phyloP scores from a whole-genome alignment of 2,113 vertebrate species.

The Anoura caudifer region DNA sequence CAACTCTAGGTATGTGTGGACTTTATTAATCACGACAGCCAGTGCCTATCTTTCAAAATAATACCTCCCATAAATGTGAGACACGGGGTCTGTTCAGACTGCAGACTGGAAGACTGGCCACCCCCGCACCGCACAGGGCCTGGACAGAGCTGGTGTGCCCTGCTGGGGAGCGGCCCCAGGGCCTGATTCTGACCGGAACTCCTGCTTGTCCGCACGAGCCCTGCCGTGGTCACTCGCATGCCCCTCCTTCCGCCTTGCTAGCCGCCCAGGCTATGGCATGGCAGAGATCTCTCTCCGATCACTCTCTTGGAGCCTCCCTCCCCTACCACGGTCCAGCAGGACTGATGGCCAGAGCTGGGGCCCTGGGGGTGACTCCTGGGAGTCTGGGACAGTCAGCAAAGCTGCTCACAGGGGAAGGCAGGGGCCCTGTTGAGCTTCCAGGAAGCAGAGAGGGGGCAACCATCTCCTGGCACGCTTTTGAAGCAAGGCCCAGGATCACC shows the following conservation, averaged over 20 bases:
- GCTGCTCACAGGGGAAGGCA: neutral
- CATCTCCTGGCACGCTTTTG: neutral
- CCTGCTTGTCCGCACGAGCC: neutral
- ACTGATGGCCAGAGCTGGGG: neutral
- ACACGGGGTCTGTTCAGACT: neutral
- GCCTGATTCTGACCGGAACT: neutral
- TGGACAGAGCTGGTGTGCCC: neutral
- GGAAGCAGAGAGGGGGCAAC: neutral
- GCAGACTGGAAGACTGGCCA: neutral
- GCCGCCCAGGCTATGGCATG: neutral
- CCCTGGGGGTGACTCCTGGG: neutral
- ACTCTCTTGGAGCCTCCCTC: neutral
- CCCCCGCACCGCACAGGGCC: fast-evolving
- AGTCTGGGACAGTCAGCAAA: neutral
- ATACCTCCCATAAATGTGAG: neutral
- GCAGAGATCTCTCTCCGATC: too few relatives aligned
- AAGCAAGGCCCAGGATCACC: neutral
- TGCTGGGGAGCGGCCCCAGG: too few relatives aligned
- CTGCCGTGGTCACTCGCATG: neutral
- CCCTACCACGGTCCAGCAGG: neutral
- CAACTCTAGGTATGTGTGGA: neutral
- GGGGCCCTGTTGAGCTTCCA: neutral
- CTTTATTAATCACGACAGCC: neutral
- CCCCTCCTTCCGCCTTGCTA: neutral
- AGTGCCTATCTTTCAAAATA: neutral